Conservation (phyloP, 1,140 invertebrate genomes). For the Samia ricini region DNA sequence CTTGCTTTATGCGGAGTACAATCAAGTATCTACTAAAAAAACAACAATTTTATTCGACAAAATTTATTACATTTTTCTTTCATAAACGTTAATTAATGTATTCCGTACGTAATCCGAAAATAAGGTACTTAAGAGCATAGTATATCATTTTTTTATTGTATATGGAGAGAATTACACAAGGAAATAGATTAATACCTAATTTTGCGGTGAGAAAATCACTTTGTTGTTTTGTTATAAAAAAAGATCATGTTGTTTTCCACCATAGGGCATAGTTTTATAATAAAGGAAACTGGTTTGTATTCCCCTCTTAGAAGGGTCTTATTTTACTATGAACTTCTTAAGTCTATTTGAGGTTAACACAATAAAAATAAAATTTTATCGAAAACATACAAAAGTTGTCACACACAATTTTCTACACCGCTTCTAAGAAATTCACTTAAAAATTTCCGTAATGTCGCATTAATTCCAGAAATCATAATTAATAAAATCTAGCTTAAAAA, state of each 20-base stretch:
- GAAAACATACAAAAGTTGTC: no score
- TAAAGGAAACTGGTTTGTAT: no score
- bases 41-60: no score
- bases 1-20: no score
- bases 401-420: background rate
- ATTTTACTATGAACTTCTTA: no score
- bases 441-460: no score
- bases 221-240: background rate
- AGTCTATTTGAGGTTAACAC: no score
- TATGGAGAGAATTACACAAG: background rate
- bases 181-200: background rate
- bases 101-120: background rate
- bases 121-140: background rate
- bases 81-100: background rate
- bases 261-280: background rate
- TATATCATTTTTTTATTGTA: background rate
- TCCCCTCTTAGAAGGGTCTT: no score
- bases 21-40: no score
- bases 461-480: no score
- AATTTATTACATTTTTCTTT: background rate
- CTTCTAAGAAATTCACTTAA: background rate
- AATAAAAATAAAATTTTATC: no score
- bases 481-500: conserved; percentile 21
- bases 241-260: background rate
- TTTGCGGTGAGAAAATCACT: background rate